Evolutionary conservation across 2,888 invertebrate genomes (phyloP), one percentile per base, ranked within the genome.

Genomic region (Didymodactylos carnosus): DNA sequence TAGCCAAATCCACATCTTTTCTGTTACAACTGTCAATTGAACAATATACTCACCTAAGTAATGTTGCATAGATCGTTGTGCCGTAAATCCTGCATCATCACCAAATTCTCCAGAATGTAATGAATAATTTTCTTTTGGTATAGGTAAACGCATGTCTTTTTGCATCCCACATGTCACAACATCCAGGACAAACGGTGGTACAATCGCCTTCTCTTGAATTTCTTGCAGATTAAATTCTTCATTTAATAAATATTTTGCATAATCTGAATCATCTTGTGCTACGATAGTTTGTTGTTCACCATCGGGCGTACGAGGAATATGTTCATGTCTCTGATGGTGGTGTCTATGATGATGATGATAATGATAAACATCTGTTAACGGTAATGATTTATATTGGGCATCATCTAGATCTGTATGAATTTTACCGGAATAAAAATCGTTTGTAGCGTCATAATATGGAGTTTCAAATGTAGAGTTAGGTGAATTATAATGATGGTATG

Each of bases 31-130:
- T n/a, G n/a, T n/a, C n/a, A n/a, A n/a, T n/a, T n/a, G n/a, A n/a
- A n/a, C n/a, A n/a, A 41, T 41, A 16, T 13, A 41, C 16, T 41
- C 16, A 53, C 74, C 74, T 19, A 74, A 46, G 10, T 53, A 71
- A 27, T 74, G 53, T 35, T 71, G 40, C 13, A 40, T 4, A 49
- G 39, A 39, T 41, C 27, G 27, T 29, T 51, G 35, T 7, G 29
- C 39, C 14, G 39, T 25, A 69, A 74, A 74, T 4, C 74, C 74
- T 19, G 74, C 74, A 39, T 74, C 74, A 14, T 74, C 74, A 4
- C 74, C 74, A 70, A 71, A 74, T 69, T 70, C 51, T 53, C 74
- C 74, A 10, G 53, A 71, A 23, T 27, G 41, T 41, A 74, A 39
- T 23, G 49, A 27, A 71, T 69, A 71, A 71, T 74, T 74, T 27